A percentile compares a stretch with the other conserved stretches of the same genome.
Conservation (phyloP, 2,888 invertebrate genomes). For the Zaprionus bogoriensis region DNA sequence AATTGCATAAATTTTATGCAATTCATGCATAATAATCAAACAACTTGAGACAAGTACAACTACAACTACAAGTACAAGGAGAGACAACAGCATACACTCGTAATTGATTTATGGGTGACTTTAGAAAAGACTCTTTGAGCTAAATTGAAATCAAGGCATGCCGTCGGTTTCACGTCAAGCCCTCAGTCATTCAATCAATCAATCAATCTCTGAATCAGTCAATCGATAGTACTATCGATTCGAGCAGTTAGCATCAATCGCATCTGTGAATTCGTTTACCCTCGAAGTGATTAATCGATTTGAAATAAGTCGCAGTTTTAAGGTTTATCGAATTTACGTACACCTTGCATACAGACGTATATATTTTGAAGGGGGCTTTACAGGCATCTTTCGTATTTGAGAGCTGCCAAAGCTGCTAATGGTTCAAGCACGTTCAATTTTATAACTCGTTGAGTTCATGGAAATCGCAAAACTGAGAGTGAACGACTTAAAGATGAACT, state of each 20-base stretch:
- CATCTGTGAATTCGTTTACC: too few relatives aligned
- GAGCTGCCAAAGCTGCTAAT: slow-evolving; percentile 33
- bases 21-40: slow-evolving; percentile 28
- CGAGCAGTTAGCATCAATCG: too few relatives aligned
- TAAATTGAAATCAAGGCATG: slow-evolving; percentile 47
- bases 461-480: slow-evolving; percentile 21
- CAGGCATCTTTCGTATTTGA: neutral
- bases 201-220: neutral
- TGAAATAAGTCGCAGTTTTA: slow-evolving; percentile 3
- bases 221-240: slow-evolving; percentile 4
- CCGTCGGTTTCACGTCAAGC: too few relatives aligned
- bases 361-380: too few relatives aligned
- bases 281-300: slow-evolving; percentile 10
- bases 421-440: slow-evolving; percentile 35
- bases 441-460: slow-evolving; percentile 35
- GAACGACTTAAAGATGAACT: slow-evolving; percentile 6
- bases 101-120: slow-evolving; percentile 33
- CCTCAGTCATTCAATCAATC: slow-evolving; percentile 24
- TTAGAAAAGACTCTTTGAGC: slow-evolving; percentile 12
- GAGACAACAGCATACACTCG: too few relatives aligned
- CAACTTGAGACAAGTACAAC: neutral
- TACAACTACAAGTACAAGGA: too few relatives aligned
- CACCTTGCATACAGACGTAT: too few relatives aligned
- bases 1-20: slow-evolving; percentile 37
- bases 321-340: slow-evolving; percentile 8